phyloP scores from a whole-genome alignment of 2,888 invertebrate genomes.

The Sipha maydis region DNA sequence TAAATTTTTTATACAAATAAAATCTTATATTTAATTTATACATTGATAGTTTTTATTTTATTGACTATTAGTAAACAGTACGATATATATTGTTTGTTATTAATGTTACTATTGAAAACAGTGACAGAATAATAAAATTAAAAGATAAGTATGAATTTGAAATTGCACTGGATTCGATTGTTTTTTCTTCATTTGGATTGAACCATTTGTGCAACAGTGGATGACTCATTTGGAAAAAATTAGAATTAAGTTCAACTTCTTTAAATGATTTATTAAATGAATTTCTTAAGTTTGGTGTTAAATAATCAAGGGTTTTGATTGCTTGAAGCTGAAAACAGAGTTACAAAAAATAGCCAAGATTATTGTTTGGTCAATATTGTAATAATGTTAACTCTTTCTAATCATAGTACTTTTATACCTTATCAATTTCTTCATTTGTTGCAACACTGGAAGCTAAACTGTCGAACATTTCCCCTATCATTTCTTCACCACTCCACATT shows the following conservation, averaged over 20 bases:
- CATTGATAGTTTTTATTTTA: no score
- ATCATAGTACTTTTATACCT: conserved; percentile 36
- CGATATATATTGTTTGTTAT: neutral
- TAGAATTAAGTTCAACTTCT: conserved; percentile 24
- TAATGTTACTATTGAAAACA: neutral
- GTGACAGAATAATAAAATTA: conserved; percentile 7
- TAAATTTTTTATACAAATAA: neutral
- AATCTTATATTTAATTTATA: neutral
- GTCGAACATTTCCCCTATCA: conserved; percentile 1
- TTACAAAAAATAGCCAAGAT: neutral
- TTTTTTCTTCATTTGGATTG: neutral
- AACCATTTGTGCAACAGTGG: conserved; percentile 28
- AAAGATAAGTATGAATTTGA: neutral
- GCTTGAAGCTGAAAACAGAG: conserved; percentile 30
- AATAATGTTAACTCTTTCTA: neutral
- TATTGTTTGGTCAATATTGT: no score
- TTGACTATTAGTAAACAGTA: neutral
- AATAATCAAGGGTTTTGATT: conserved; percentile 15
- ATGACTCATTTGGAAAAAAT: conserved; percentile 26
- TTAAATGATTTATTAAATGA: conserved; percentile 27
- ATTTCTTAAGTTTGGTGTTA: conserved; percentile 21
- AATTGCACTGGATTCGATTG: neutral
- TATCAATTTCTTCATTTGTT: conserved; percentile 9
- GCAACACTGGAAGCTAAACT: conserved; percentile 15
- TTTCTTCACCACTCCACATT: conserved; percentile 35